These are phyloP conservation scores for Trachymyrmex cornetzi DNA, from an alignment of 1,140 invertebrate genomes.

Conservation along the genomic window DNA sequence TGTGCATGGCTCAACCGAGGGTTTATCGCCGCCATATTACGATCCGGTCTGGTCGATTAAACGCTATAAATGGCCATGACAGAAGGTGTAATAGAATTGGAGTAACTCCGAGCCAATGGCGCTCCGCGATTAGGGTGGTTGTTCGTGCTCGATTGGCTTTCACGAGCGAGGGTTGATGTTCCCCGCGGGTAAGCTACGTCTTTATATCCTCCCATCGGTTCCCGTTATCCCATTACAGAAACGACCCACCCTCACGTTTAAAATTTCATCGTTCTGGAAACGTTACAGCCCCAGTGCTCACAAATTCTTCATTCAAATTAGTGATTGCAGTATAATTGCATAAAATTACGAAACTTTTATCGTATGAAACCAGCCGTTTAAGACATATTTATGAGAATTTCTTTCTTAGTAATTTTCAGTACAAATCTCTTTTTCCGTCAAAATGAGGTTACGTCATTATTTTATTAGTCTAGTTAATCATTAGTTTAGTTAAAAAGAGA, in stretches of 20 bases:
- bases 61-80: conserved; percentile 65
- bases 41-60: conserved; percentile 37
- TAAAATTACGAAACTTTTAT: conserved; percentile 55
- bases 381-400: conserved; percentile 3
- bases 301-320: conserved; percentile 44
- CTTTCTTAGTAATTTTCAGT: not conserved
- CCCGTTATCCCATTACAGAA: conserved; percentile 59
- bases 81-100: conserved; percentile 62
- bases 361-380: not conserved
- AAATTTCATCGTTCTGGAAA: conserved; percentile 53
- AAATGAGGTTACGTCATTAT: not conserved
- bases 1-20: conserved; percentile 35
- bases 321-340: conserved; percentile 35
- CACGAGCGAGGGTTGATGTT: conserved; percentile 51
- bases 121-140: conserved; percentile 51
- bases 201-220: conserved; percentile 70
- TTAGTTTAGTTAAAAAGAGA: not conserved
- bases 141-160: conserved; percentile 70
- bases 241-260: conserved; percentile 61
- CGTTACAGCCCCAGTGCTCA: not conserved
- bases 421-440: not conserved
- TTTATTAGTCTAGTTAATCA: not conserved
- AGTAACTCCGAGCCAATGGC: conserved; percentile 68
- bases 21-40: conserved; percentile 61
- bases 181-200: conserved; percentile 37